A percentile compares a stretch with the other conserved stretches of the same genome.
Evolutionary conservation across 2,888 invertebrate genomes (phyloP).

Genomic region (Brachypalpus laphriformis): DNA sequence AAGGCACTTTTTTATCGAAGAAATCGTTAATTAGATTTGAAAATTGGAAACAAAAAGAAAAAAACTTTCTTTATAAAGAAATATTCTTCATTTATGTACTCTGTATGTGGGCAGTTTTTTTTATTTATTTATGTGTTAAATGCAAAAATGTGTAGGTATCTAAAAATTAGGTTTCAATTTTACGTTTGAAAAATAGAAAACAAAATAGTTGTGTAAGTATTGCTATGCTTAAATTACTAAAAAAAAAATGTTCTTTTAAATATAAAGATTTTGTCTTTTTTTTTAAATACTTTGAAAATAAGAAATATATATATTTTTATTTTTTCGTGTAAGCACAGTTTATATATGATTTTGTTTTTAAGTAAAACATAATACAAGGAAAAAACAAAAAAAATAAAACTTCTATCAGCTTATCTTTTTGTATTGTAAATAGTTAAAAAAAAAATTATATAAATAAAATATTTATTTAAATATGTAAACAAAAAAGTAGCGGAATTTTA

Average conservation of each 20-base stretch:
- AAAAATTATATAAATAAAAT: constrained; percentile 70
- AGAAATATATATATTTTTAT: constrained; percentile 63
- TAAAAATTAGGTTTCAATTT: constrained; percentile 33
- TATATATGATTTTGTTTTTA: constrained; percentile 1
- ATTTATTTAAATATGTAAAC: constrained; percentile 64
- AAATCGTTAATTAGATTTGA: constrained; percentile 45
- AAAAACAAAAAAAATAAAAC: constrained; percentile 20
- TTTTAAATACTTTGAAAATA: constrained; percentile 76
- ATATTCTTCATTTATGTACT: constrained; percentile 31
- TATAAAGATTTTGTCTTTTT: constrained; percentile 68
- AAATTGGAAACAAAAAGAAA: neutral
- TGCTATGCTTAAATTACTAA: constrained; percentile 72
- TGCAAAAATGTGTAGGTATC: constrained; percentile 16
- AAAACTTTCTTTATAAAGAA: constrained; percentile 18
- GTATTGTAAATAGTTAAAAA: constrained; percentile 65
- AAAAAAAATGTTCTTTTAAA: constrained; percentile 34
- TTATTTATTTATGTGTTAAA: constrained; percentile 36
- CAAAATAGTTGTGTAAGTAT: constrained; percentile 67
- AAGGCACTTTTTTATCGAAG: constrained; percentile 66
- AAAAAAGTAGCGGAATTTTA: constrained; percentile 70
- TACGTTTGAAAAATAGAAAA: constrained; percentile 74
- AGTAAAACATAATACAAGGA: constrained; percentile 54
- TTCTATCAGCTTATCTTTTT: constrained; percentile 27
- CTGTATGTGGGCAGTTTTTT: constrained; percentile 53
- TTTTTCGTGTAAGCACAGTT: constrained; percentile 23